Base-by-base conservation (phyloP, 2,888 invertebrate species). In the Druceiella hillmani region DNA sequence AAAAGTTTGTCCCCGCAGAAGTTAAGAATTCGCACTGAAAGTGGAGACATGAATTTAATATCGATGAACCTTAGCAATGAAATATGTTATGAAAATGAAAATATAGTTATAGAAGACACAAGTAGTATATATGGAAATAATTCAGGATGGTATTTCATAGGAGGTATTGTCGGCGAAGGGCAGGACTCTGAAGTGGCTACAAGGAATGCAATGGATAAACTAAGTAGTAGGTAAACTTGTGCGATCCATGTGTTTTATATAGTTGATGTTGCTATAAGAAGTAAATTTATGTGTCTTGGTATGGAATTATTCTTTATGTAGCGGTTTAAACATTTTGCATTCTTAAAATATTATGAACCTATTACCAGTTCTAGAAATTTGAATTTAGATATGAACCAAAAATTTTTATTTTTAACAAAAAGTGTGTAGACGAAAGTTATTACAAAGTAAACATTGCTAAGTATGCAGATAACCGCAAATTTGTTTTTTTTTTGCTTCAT, bases 61-160 rank as follows among this genome's bases (percentile, higher is more conserved):
- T 62, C 36, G 66, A 72, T 52, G 51, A 66, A 49, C 55, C 64
- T 54, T 50, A 64, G 52, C 52, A 61, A 57, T 55, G 70, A 71
- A 16, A 59, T 67, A 50, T 67, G 72, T 53, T 62, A 66, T 47
- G 70, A 77, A 42, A 66, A 66, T 33, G 80, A 81, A 52, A 72
- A 68, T 51, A 75, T 73, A 49, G 74, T 76, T 12, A 71, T 82
- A 33, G 61, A 73, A 17, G 81, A 82, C 55, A 72, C 70, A 48
- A 74, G 81, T 40, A 69, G 72, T 51, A 77, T 79, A 43, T 78
- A 76, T 42, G 76, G 74, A 31, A 85, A 84, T 61, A 74, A 71
- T 54, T 79, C 80, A 43, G 90, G 90, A 28, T 91, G 90, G 89
- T 78, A 83, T 60, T 90, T 87, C 78, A 78, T 89, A 36, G 83